phyloP scores from a whole-genome alignment of 2,888 invertebrate genomes.

The Drosophila melanosoma region DNA sequence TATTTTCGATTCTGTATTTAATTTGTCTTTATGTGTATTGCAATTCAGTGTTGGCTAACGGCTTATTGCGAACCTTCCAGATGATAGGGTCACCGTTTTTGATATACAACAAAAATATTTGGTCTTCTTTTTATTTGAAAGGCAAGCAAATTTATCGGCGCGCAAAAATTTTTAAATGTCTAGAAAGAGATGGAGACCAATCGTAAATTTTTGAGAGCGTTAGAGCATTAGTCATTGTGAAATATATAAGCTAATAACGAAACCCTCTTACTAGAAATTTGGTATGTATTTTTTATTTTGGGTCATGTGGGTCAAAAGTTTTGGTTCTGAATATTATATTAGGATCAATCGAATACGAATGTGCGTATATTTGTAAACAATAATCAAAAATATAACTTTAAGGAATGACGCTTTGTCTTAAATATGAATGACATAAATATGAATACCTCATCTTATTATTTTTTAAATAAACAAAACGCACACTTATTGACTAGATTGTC shows the following conservation, averaged over 20 bases:
- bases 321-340: conserved; percentile 21
- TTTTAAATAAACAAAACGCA: conserved; percentile 36
- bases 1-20: conserved; percentile 40
- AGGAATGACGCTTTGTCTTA: conserved; percentile 46
- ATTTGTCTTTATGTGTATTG: conserved; percentile 47
- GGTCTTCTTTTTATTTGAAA: conserved; percentile 9
- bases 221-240: background rate
- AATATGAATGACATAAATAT: conserved; percentile 42
- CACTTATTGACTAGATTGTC: conserved; percentile 37
- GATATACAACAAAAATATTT: background rate
- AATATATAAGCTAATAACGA: conserved; percentile 27
- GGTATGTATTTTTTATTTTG: conserved; percentile 46
- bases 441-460: conserved; percentile 28
- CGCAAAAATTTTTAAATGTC: conserved; percentile 11
- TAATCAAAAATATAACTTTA: conserved; percentile 54
- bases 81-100: conserved; percentile 34
- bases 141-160: conserved; percentile 6
- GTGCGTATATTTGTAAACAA: conserved; percentile 54
- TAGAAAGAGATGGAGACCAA: background rate
- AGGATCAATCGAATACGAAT: conserved; percentile 32
- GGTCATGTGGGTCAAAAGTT: conserved; percentile 14
- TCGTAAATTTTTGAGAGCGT: background rate
- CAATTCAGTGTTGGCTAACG: conserved; percentile 53
- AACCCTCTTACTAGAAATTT: conserved; percentile 27
- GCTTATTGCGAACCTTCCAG: conserved; percentile 40